Evolutionary conservation across 2,888 invertebrate species (phyloP), one percentile per base, ranked within the genome.

Genomic region (Patella depressa): DNA sequence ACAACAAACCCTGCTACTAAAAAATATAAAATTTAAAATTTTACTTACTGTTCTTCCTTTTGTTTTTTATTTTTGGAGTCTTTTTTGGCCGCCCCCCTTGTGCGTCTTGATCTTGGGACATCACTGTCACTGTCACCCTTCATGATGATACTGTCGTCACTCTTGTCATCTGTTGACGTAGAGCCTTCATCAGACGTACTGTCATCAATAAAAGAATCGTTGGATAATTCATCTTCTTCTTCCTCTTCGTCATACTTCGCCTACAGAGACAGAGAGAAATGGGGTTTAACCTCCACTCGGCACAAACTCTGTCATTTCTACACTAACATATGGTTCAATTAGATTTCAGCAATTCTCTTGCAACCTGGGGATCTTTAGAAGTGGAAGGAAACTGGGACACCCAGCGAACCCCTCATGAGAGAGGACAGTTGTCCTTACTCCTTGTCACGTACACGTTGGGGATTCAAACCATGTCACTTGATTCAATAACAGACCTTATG

Each of bases 181-280:
- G 80, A 78, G 11, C 84, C 84, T 29, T 83, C 84, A 53, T 85
- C 85, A 5, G 77, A 76, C 2, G 82, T 78, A 4, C 78, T 80
- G 74, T 89, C 89, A 78, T 89, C 88, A 45, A 90, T 83, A 80
- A 89, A 89, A 0, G 87, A 88, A 57, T 89, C 89, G 57, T 86
- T 82, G 72, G 82, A 83, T 29, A 86, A 87, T 15, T 59, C 34
- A 45, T 45, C 53, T 19, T 74, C 53, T 12, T 75, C 75, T 5
- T 19, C n/a, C 19, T 34, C 65, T 15, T 70, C 45, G 69, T 81
- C 80, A 73, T 78, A 82, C 55, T 79, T 83, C 72, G 77, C 74
- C 83, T 83, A 71, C 2, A 76, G 55, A 45, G 7, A 34, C 5
- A 7, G 34, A 34, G 34, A 45, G 9, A 45, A 45, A 45, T 45